Evolutionary conservation across 1,140 invertebrate genomes (phyloP).

Genomic region (Drosophila lini): DNA sequence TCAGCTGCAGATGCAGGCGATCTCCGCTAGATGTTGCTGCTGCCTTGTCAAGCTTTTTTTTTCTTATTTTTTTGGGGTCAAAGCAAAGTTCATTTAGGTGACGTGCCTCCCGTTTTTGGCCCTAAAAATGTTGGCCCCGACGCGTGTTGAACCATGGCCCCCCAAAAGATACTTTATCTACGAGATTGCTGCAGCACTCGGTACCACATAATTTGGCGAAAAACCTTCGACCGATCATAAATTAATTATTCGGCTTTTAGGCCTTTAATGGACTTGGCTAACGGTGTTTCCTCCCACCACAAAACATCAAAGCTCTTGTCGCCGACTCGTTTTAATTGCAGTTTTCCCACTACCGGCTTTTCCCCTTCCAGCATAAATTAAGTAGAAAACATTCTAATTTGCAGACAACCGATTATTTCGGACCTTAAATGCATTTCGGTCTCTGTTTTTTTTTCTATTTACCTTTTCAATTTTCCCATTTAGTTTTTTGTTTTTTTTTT

Average conservation of each 20-base stretch:
- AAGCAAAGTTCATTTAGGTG: slow-evolving; percentile 72
- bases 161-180: slow-evolving; percentile 34
- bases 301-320: slow-evolving; percentile 48
- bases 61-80: slow-evolving; percentile 46
- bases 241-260: slow-evolving; percentile 40
- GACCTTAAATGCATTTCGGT: slow-evolving; percentile 31
- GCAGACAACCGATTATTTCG: slow-evolving; percentile 37
- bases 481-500: slow-evolving; percentile 15
- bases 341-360: slow-evolving; percentile 15
- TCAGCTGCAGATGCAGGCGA: slow-evolving; percentile 64
- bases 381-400: slow-evolving; percentile 73
- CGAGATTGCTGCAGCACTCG: slow-evolving; percentile 34
- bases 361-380: slow-evolving; percentile 56
- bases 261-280: slow-evolving; percentile 22
- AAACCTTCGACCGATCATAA: slow-evolving; percentile 19
- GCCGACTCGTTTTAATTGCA: slow-evolving; percentile 43
- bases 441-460: slow-evolving; percentile 4
- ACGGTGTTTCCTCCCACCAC: neutral
- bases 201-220: slow-evolving; percentile 73
- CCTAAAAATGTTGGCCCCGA: slow-evolving; percentile 21
- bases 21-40: slow-evolving; percentile 45
- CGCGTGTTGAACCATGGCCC: slow-evolving; percentile 70
- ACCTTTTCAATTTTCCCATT: slow-evolving; percentile 18
- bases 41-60: slow-evolving; percentile 57
- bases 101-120: slow-evolving; percentile 43